Percentiles rank a stretch among this genome's conserved stretches.
Evolutionary conservation across 2,888 invertebrate species (phyloP).

Genomic region (Orchestes rusci): DNA sequence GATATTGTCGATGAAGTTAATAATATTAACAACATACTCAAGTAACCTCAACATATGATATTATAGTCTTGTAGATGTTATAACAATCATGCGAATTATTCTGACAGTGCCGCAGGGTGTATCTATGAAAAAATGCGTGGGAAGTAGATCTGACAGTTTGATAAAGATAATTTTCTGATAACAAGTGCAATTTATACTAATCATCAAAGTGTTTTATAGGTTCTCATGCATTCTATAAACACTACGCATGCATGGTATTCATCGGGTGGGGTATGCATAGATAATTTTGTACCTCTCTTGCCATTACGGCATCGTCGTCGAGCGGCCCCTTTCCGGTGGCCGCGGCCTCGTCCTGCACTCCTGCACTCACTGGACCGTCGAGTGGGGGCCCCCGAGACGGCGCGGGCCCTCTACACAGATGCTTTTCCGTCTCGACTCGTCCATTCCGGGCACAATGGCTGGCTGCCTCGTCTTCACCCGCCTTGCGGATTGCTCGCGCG

Average conservation of each 20-base stretch:
- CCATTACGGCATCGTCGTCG: slow-evolving; percentile 64
- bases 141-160: too few species aligned
- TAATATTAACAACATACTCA: too few species aligned
- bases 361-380: slow-evolving; percentile 23
- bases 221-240: too few species aligned
- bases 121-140: slow-evolving; percentile 2
- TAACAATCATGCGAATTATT: too few species aligned
- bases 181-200: too few species aligned
- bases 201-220: too few species aligned
- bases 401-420: slow-evolving; percentile 22
- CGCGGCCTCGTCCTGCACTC: slow-evolving; percentile 31
- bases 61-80: too few species aligned
- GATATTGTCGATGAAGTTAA: too few species aligned
- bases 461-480: slow-evolving; percentile 13
- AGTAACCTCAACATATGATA: too few species aligned
- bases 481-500: slow-evolving; percentile 27
- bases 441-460: slow-evolving; percentile 24
- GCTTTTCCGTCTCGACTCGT: slow-evolving; percentile 22
- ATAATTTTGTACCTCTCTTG: slow-evolving; percentile 55
- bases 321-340: slow-evolving; percentile 45
- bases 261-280: slow-evolving; percentile 15
- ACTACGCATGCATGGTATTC: too few species aligned
- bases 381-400: slow-evolving; percentile 23
- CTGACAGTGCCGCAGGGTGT: too few species aligned
- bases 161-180: too few species aligned